Evolutionary conservation across 1,140 invertebrate species (phyloP).

Genomic region (Drosophila melanica): DNA sequence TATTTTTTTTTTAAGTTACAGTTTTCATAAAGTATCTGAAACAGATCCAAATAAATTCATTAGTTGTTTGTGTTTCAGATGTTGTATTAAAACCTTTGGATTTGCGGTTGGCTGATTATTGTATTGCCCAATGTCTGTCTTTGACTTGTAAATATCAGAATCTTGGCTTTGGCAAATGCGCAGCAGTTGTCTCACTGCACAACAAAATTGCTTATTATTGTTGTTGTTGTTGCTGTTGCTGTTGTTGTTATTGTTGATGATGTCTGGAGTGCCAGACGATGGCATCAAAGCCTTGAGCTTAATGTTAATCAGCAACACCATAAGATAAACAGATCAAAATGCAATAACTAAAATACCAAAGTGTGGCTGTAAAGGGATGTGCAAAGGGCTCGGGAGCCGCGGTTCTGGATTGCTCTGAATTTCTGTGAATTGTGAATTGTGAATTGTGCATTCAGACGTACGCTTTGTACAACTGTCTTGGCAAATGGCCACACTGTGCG

Average conservation of each 20-base stretch:
- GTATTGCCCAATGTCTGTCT: not conserved
- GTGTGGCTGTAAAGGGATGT: not conserved
- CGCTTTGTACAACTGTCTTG: not conserved
- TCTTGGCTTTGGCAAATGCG: constrained; percentile 4
- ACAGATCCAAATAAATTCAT: not conserved
- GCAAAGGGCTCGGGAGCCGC: not conserved
- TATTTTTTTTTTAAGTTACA: too few species aligned
- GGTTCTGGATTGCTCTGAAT: too few species aligned
- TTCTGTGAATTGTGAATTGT: constrained; percentile 1
- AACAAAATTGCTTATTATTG: constrained; percentile 2
- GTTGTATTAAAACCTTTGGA: not conserved
- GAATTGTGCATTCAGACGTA: constrained; percentile 4
- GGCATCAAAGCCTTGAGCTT: constrained; percentile 10
- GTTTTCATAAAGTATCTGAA: too few species aligned
- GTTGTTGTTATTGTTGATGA: not conserved
- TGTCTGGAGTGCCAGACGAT: constrained; percentile 8
- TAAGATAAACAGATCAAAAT: constrained; percentile 21
- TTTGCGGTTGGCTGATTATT: not conserved
- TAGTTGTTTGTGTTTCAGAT: not conserved
- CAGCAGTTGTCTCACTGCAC: constrained; percentile 8
- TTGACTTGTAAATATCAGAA: not conserved
- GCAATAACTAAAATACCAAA: constrained; percentile 19
- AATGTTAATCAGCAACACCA: constrained; percentile 32
- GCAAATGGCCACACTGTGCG: not conserved
- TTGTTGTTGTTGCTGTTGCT: not conserved